phyloP scores from a whole-genome alignment of 2,888 invertebrate genomes.

The Timema cristinae region DNA sequence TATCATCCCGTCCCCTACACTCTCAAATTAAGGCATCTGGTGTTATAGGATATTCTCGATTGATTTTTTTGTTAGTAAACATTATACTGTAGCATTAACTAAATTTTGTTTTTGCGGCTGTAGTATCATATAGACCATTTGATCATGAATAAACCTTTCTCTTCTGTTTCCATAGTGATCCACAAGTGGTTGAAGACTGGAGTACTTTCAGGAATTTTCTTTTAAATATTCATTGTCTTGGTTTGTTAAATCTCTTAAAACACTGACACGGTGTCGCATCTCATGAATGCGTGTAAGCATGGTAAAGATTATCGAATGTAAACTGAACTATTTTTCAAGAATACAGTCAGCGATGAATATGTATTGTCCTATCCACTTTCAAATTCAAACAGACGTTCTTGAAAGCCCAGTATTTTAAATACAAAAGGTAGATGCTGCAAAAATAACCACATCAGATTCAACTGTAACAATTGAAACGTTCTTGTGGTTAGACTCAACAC shows the following conservation, averaged over 20 bases:
- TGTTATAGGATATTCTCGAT: too few relatives aligned
- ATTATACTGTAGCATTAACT: too few relatives aligned
- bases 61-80: too few relatives aligned
- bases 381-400: conserved; percentile 1
- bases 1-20: too few relatives aligned
- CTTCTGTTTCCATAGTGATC: background rate
- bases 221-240: background rate
- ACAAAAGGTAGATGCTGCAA: conserved; percentile 7
- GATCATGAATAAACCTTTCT: background rate
- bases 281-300: background rate
- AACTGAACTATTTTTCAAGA: background rate
- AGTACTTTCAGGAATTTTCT: conserved; percentile 1
- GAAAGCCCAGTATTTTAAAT: background rate
- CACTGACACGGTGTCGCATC: background rate
- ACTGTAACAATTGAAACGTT: conserved; percentile 1
- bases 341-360: background rate
- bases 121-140: background rate
- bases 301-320: background rate
- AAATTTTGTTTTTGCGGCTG: background rate
- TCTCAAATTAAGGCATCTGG: too few relatives aligned
- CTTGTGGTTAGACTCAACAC: background rate
- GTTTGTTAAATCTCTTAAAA: background rate
- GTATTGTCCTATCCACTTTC: background rate
- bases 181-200: conserved; percentile 1
- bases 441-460: background rate